A percentile compares a stretch with the other conserved stretches of the same genome.
phyloP scores from a whole-genome alignment of 2,888 invertebrate genomes.

The Ectemnius continuus region DNA sequence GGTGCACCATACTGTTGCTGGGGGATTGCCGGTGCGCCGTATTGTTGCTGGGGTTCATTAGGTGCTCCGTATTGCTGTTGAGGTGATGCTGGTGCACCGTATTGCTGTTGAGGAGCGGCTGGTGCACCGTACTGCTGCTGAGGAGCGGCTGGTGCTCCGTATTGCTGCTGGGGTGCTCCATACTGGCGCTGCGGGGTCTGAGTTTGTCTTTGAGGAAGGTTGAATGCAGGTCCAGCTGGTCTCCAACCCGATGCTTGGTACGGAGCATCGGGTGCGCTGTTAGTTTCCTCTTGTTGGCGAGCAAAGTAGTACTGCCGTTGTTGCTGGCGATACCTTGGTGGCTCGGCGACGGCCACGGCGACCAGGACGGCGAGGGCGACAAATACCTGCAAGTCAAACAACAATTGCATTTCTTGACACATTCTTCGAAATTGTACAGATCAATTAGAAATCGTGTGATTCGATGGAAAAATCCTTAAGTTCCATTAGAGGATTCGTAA shows the following conservation, averaged over 20 bases:
- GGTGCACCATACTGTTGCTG: slow-evolving; percentile 68
- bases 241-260: slow-evolving; percentile 78
- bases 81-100: slow-evolving; percentile 39
- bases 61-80: slow-evolving; percentile 52
- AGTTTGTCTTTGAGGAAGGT: slow-evolving; percentile 70
- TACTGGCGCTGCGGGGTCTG: slow-evolving; percentile 50
- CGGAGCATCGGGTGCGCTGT: slow-evolving; percentile 67
- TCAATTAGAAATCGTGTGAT: neutral
- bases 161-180: slow-evolving; percentile 51
- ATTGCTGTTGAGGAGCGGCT: slow-evolving; percentile 59
- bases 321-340: slow-evolving; percentile 73
- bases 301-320: slow-evolving; percentile 72
- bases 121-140: slow-evolving; percentile 58
- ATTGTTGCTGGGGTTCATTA: slow-evolving; percentile 51
- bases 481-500: neutral
- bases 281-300: slow-evolving; percentile 67
- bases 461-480: neutral
- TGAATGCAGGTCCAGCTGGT: slow-evolving; percentile 78
- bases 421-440: neutral
- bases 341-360: slow-evolving; percentile 77
- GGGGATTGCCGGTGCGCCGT: slow-evolving; percentile 54
- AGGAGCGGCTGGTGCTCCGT: slow-evolving; percentile 56
- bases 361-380: slow-evolving; percentile 74
- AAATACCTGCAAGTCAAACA: slow-evolving; percentile 68
- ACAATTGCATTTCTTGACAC: slow-evolving; percentile 2